Conservation (phyloP, 2,113 vertebrate genomes). For the Orcinus orca region DNA sequence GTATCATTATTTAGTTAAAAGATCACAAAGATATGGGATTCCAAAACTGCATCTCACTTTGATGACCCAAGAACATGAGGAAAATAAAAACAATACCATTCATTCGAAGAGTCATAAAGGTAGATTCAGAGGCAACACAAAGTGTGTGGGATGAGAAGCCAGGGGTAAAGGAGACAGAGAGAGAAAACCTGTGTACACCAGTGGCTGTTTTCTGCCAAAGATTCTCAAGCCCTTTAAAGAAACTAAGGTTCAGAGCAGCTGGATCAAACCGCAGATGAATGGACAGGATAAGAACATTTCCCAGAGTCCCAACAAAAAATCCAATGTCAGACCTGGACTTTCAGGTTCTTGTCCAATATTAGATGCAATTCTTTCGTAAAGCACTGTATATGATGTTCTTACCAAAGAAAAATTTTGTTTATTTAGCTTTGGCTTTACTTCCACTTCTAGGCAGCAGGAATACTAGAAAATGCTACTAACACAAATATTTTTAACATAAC, state of each 20-base stretch:
- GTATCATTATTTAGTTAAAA: neutral
- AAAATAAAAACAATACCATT: neutral
- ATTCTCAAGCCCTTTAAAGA: neutral
- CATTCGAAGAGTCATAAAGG: neutral
- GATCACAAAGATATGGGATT: neutral
- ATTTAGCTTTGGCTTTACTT: conserved; percentile 8
- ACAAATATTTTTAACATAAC: conserved; percentile 51
- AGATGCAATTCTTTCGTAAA: neutral
- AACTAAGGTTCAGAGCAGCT: neutral
- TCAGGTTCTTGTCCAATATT: neutral
- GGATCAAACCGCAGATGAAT: neutral
- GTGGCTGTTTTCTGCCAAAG: neutral
- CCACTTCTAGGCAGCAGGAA: neutral
- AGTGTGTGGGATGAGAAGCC: neutral
- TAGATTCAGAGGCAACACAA: neutral
- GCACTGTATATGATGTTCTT: neutral
- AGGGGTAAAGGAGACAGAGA: neutral
- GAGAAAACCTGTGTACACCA: neutral
- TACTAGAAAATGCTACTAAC: neutral
- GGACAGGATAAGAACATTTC: neutral
- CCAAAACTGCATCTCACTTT: neutral
- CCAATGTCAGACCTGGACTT: neutral
- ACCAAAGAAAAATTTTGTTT: neutral
- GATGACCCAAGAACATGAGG: neutral
- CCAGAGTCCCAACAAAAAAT: neutral